phyloP scores from a whole-genome alignment of 2,113 vertebrate species.

The Pygathrix nemaeus region DNA sequence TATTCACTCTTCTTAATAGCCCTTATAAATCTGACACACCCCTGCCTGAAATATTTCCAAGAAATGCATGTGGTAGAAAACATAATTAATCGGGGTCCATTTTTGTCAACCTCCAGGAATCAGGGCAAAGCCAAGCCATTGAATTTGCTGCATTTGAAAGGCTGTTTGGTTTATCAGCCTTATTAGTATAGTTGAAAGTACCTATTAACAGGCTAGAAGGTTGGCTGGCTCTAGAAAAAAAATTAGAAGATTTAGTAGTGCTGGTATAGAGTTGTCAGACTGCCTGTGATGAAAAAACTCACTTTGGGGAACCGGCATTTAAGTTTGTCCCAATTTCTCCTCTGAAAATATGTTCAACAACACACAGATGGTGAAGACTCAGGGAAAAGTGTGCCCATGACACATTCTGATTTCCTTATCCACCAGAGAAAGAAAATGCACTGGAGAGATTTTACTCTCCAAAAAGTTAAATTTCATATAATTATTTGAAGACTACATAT shows the following conservation, averaged over 20 bases:
- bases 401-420: neutral
- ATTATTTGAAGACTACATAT: neutral
- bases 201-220: neutral
- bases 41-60: slow-evolving; percentile 3
- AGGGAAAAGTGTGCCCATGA: neutral
- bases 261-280: neutral
- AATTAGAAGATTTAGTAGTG: neutral
- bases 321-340: neutral
- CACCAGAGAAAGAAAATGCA: neutral
- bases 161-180: neutral
- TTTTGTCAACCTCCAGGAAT: neutral
- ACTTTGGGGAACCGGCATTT: neutral
- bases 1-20: neutral
- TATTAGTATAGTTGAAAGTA: neutral
- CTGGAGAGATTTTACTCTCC: neutral
- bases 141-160: neutral
- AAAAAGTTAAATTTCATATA: neutral
- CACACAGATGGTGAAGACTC: neutral
- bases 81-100: neutral
- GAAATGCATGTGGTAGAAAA: neutral
- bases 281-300: neutral
- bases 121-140: neutral
- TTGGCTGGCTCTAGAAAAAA: neutral
- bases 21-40: slow-evolving; percentile 29
- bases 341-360: neutral